A percentile compares a stretch with the other conserved stretches of the same genome.
phyloP scores from a whole-genome alignment of 92 coral and sea anemone genomes.

The Siderastrea siderea region DNA sequence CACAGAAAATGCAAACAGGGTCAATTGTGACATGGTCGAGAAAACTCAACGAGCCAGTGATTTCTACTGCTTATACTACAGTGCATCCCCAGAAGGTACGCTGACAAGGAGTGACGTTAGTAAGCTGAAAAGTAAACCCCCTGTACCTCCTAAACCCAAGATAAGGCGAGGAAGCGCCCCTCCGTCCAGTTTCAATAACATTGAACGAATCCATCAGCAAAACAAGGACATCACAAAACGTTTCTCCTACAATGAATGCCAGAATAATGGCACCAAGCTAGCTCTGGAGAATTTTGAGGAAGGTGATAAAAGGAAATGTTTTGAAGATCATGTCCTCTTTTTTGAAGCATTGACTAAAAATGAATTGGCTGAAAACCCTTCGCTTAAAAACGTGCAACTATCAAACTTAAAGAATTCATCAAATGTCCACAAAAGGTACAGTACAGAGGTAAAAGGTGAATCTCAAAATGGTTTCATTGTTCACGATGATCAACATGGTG shows the following conservation, averaged over 20 bases:
- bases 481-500: background rate
- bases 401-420: background rate
- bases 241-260: conserved; percentile 35
- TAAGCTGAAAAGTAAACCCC: conserved; percentile 58
- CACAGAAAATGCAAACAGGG: background rate
- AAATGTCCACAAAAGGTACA: background rate
- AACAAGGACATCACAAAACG: conserved; percentile 27
- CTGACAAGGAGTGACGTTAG: conserved; percentile 41
- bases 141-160: conserved; percentile 75
- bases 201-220: conserved; percentile 8
- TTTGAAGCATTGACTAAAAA: conserved; percentile 31
- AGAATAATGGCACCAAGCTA: background rate
- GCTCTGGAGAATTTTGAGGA: background rate
- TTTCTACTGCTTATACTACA: conserved; percentile 78
- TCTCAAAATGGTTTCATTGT: background rate
- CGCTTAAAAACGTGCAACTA: background rate
- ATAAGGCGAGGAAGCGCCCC: conserved; percentile 47
- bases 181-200: conserved; percentile 38
- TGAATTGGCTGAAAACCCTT: background rate
- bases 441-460: background rate
- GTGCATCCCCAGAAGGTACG: conserved; percentile 77
- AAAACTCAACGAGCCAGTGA: conserved; percentile 54
- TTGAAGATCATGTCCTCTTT: conserved; percentile 27
- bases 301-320: conserved; percentile 9
- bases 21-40: conserved; percentile 18